Evolutionary conservation across 2,888 invertebrate genomes (phyloP), one percentile per base, ranked within the genome.

Genomic region (Microctonus aethiopoides): DNA sequence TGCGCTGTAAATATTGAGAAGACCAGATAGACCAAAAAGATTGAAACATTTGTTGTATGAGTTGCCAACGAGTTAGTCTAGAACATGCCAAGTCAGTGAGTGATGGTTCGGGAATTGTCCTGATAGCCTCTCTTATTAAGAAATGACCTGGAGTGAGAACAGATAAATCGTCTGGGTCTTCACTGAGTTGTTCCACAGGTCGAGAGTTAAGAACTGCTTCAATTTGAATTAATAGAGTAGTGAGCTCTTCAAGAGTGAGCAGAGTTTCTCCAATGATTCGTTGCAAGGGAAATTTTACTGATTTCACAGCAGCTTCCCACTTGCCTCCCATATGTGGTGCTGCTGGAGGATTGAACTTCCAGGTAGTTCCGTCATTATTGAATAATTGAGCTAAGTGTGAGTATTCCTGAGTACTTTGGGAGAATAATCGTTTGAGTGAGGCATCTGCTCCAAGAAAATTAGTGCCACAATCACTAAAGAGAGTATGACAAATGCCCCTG

Each of bases 161-260:
- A 1, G 32, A n/a, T 10, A 29, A 20, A 36, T 75, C 72, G 24
- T 69, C n/a, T n/a, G n/a, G n/a, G n/a, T n/a, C n/a, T n/a, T n/a
- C n/a, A n/a, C n/a, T n/a, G n/a, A n/a, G n/a, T 7, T 75, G 72
- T 1, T 32, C 41, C 10, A 77, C 62, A 0, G 77, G 76, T 39
- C 73, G 64, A 1, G 76, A 76, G 60, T 76, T 77, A 1, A 76
- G 62, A 7, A 70, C 46, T 2, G 71, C 73, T 59, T 77, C 75
- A 52, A 77, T 61, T 59, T 71, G 70, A 6, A 22, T 57, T 1
- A 71, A 46, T 3, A 67, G 51, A 7, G 63, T 71, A 1, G 62
- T 34, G 13, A 67, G 11, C 51, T 71, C 67, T 34, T 71, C 67
- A 39, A 16, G 56, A 3, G 70, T 71, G 20, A 71, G 60, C 1